Evolutionary conservation across 1,140 invertebrate genomes (phyloP), one percentile per base, ranked within the genome.

Genomic region (Formica exsecta): DNA sequence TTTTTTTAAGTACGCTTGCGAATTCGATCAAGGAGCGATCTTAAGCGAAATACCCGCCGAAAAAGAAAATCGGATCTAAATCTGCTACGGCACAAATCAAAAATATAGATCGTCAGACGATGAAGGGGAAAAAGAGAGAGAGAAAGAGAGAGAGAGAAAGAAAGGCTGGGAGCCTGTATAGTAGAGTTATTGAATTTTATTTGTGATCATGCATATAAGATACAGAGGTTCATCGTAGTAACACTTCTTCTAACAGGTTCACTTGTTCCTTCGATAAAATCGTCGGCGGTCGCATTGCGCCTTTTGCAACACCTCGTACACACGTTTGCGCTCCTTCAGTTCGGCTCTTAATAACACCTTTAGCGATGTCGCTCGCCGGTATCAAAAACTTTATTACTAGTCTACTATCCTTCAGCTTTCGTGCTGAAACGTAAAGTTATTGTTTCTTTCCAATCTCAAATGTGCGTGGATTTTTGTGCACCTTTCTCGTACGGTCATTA

Each of bases 171-270:
- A 88, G 88, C 89, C 11, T 84, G 85, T 88, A 76, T 73, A 86
- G 90, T 84, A 89, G 85, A 86, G 88, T 88, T 84, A 86, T 38
- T 62, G 87, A 91, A 93, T 92, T 93, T 92, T 93, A 93, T 93
- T 92, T 91, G 88, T 88, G 92, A 93, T 93, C 90, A 87, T 90
- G 87, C 87, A 91, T 88, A 92, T 89, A 77, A 92, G 91, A 93
- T 93, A 92, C 88, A 92, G 79, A 87, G 87, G 89, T 77, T 87
- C 90, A 92, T 91, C 88, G 92, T 88, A 92, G 92, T 92, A 93
- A 92, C 91, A 91, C 92, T 93, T 92, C 92, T 93, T 92, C 92
- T 91, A 93, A 92, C 92, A 93, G 91, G 92, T 93, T 93, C 91
- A 84, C 90, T 89, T 91, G 79, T 61, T 29, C 87, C 77, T 90